A percentile compares a stretch with the other conserved stretches of the same genome.
These are phyloP conservation scores for Bhutanitis thaidina DNA, from an alignment of 2,888 invertebrate genomes.

Conservation along the genomic window DNA sequence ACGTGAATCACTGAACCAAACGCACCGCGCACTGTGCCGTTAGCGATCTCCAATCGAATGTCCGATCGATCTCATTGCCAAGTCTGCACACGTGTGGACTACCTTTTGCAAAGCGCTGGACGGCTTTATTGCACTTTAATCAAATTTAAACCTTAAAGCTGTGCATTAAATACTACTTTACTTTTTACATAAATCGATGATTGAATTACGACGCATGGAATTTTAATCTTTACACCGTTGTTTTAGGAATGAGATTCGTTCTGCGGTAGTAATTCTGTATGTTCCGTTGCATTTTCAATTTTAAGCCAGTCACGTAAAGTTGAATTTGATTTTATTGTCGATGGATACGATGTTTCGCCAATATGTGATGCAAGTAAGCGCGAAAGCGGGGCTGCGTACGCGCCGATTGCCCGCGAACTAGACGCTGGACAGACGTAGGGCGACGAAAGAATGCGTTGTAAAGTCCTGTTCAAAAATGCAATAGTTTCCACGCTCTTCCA, in stretches of 20 bases:
- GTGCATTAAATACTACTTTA: background rate
- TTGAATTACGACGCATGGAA: background rate
- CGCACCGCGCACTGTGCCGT: constrained; percentile 14
- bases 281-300: constrained; percentile 15
- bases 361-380: background rate
- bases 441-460: constrained; percentile 24
- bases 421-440: constrained; percentile 57
- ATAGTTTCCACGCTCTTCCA: no score
- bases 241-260: background rate
- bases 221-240: background rate
- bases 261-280: background rate
- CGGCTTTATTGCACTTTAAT: background rate
- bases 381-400: constrained; percentile 40
- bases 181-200: background rate
- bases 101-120: constrained; percentile 3
- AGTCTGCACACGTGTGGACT: constrained; percentile 18
- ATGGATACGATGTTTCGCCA: background rate
- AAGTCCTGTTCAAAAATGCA: background rate
- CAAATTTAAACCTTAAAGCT: background rate
- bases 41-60: constrained; percentile 19
- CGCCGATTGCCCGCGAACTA: constrained; percentile 51
- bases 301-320: constrained; percentile 3
- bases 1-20: constrained; percentile 3
- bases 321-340: constrained; percentile 10
- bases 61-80: constrained; percentile 12